phyloP scores from a whole-genome alignment of 2,797 vertebrate genomes.

The Etheostoma perlongum region DNA sequence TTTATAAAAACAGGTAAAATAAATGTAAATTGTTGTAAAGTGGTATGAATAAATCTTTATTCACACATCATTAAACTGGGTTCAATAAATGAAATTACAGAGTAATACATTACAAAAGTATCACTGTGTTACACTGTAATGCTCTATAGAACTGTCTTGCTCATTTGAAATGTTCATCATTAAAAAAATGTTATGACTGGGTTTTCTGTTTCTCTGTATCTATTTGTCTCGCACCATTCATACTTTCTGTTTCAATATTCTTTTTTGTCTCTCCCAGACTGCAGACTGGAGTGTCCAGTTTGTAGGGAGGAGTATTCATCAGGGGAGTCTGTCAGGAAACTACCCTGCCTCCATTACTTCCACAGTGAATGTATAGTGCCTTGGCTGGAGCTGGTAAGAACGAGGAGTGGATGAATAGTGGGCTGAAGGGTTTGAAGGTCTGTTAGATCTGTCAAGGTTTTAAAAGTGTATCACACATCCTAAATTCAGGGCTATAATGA shows the following conservation, averaged over 20 bases:
- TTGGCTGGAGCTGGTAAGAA: slow-evolving; percentile 94
- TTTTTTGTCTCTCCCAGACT: slow-evolving; percentile 63
- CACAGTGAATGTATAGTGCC: slow-evolving; percentile 94
- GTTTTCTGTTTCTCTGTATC: neutral
- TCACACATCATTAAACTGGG: slow-evolving; percentile 1
- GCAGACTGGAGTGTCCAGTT: slow-evolving; percentile 89
- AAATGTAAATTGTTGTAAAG: neutral
- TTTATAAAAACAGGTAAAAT: neutral
- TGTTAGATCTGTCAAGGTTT: slow-evolving; percentile 30
- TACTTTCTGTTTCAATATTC: slow-evolving; percentile 17
- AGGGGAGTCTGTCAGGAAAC: slow-evolving; percentile 89
- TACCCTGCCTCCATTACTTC: slow-evolving; percentile 93
- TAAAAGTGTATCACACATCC: slow-evolving; percentile 27
- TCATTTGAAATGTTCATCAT: slow-evolving; percentile 21
- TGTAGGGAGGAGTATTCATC: slow-evolving; percentile 91
- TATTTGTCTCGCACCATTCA: slow-evolving; percentile 15
- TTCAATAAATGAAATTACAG: neutral
- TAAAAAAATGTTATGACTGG: slow-evolving; percentile 6
- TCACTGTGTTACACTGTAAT: slow-evolving; percentile 1
- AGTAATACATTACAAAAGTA: neutral
- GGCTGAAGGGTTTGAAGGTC: slow-evolving; percentile 18
- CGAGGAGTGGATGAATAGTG: slow-evolving; percentile 27
- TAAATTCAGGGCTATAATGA: slow-evolving; percentile 2
- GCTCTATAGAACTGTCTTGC: neutral
- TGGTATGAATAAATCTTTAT: neutral